Base-by-base conservation (phyloP, 2,797 vertebrate genomes). In the Sphenopsis melanotis region DNA sequence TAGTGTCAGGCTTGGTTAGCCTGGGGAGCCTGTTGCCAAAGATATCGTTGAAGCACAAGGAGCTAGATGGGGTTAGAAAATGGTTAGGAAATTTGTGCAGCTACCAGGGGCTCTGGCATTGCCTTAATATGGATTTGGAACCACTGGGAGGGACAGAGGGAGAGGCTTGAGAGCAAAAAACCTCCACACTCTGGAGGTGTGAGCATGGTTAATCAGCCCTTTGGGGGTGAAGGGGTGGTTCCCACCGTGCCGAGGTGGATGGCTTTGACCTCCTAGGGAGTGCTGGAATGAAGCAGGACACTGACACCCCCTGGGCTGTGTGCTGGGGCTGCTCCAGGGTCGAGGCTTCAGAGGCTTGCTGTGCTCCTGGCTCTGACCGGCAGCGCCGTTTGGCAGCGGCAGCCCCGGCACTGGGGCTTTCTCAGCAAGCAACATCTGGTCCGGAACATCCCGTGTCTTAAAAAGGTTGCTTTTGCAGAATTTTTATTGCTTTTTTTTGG, bases 401-500 rank as follows among this genome's bases (percentile, higher is more conserved):
- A 2, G 70, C 83, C 68, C 56, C 6, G 0, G 66, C 2, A 0
- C 63, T 1, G 12, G 32, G 44, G 44, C 87, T 69, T 83, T 89
- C 71, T 89, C 69, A 91, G 64, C 1, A 1, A 85, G 68, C 57
- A 94, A 95, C 95, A 96, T 95, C 91, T 96, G 94, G 30, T 89
- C 69, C 1, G 23, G 79, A 93, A 94, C 91, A 89, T 87, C 87
- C 71, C 11, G 3, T 65, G 63, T 57, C 90, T 83, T 93, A 47
- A 86, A 92, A 94, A 94, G 94, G 93, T 93, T 94, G 64, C 91
- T 83, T 91, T 92, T 93, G 74, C 61, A 85, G 95, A 94, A 95
- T 95, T 94, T 93, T 94, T 95, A 96, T 94, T 94, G 95, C 89
- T 93, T 90, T 87, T 91, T 92, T 85, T 91, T 96, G 94, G 94